Conservation (phyloP, 2,113 vertebrate genomes). For the Megaceryle torquata region DNA sequence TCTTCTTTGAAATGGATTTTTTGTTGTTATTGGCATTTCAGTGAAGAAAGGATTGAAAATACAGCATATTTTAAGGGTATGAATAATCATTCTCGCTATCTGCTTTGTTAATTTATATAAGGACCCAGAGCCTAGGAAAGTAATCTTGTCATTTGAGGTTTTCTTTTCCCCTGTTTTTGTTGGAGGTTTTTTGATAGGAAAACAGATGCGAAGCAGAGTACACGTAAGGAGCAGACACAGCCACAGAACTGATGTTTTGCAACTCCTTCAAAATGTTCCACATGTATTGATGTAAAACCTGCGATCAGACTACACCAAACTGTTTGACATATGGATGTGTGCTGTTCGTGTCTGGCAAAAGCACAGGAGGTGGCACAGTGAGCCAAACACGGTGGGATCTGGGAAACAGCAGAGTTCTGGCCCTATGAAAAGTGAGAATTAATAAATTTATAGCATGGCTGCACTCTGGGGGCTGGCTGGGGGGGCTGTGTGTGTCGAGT, state of each 20-base stretch:
- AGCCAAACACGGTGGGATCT: background rate
- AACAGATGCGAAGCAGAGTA: background rate
- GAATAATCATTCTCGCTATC: background rate
- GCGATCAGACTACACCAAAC: background rate
- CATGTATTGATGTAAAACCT: background rate
- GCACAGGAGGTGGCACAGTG: background rate
- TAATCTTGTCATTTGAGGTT: background rate
- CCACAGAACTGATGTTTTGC: background rate
- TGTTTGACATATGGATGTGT: background rate
- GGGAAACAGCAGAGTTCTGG: background rate
- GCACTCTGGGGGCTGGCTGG: rapidly evolving
- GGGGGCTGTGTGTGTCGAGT: rapidly evolving
- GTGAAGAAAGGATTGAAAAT: background rate
- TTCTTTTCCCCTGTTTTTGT: background rate
- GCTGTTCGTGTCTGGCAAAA: rapidly evolving
- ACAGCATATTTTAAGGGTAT: background rate
- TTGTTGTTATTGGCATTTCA: background rate
- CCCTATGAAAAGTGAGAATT: background rate
- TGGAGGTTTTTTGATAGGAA: background rate
- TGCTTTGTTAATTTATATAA: background rate
- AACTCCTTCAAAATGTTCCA: background rate
- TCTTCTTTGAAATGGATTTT: background rate
- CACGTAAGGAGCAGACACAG: background rate
- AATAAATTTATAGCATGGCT: rapidly evolving
- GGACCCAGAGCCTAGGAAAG: background rate